Base-by-base conservation (phyloP, 2,113 vertebrate genomes). In the Panurus biarmicus region DNA sequence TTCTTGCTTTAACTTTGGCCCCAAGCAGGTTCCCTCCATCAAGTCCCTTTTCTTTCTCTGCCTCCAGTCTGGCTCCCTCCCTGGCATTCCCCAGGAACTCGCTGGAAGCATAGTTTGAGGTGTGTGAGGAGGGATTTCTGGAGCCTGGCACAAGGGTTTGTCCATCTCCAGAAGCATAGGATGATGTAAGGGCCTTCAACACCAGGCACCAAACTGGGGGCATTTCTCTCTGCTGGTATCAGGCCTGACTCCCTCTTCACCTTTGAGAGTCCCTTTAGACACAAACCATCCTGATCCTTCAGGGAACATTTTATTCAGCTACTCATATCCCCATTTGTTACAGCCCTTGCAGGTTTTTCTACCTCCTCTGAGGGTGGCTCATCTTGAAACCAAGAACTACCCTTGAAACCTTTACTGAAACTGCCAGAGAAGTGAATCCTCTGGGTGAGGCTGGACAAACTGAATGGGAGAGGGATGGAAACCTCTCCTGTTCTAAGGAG, bases 401-500 rank as follows among this genome's bases (percentile, higher is more conserved):
- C 3, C 3, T 0, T 1, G 14, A 36, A 73, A 53, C 33, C 2
- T 44, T 22, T 2, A 35, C 47, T 20, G 3, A 40, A 54, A 28
- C 1, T 13, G 24, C 36, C 65, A 14, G n/a, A 11, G 31, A 22
- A 76, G 24, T 4, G 1, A 11, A 65, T 47, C 4, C 19, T 1
- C 21, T 6, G 2, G 25, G 51, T 11, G 31, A 8, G 24, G 14
- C 0, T 15, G 38, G 56, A 23, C 18, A 47, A 17, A 29, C 6
- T 2, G 1, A 7, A 2, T 0, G 38, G 53, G 24, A 21, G 12
- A 11, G 1, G 31, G 44, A 2, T 12, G 6, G 51, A 45, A 36
- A 40, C 5, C 11, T 9, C 5, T 21, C 72, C 51, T 16, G 0
- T 4, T 9, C 0, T 0, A 5, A 0, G n/a, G n/a, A n/a, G 1